Base-by-base conservation (phyloP, 2,888 invertebrate species). In the Drosophila rellima region DNA sequence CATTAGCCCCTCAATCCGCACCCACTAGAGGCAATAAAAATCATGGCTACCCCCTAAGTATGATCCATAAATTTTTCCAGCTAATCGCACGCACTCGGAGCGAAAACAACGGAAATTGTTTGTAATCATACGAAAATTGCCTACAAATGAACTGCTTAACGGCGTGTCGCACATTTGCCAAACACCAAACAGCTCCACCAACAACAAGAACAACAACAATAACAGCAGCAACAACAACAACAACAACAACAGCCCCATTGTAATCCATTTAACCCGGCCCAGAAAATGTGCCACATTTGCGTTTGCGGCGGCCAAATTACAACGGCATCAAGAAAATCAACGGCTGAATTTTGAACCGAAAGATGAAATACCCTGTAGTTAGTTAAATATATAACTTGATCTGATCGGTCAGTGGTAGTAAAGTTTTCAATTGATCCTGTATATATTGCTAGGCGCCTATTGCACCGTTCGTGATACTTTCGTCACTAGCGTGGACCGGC, bases 111-210 rank as follows among this genome's bases (percentile, higher is more conserved):
- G 69, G 55, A 77, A 84, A 85, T 82, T 68, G 77, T 77, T 79
- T 82, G 80, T 69, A 80, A 82, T 89, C 78, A 68, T 69, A 86
- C 89, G 82, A 82, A 89, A 89, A 88, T 80, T 80, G 86, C 86
- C 86, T 89, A 89, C 86, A 86, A 86, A 86, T 86, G 86, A 89
- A 82, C 86, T 86, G 86, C 83, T 86, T 89, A 89, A 89, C 81
- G 83, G 86, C 52, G 89, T 86, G 86, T 89, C 86, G 82, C 81
- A 40, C 88, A 80, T 82, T 80, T 65, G 42, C 31, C 44, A 37
- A 56, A 66, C 70, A 48, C 55, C 60, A 18, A 15, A 37, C 39
- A 33, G 17, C 29, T 33, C 31, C 17, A 13, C 42, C 47, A 42
- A 20, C 37, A 3, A 11, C 52, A 72, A 45, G 4, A 31, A 37